Evolutionary conservation across 2,888 invertebrate genomes (phyloP).

Genomic region (Melanchra persicariae): DNA sequence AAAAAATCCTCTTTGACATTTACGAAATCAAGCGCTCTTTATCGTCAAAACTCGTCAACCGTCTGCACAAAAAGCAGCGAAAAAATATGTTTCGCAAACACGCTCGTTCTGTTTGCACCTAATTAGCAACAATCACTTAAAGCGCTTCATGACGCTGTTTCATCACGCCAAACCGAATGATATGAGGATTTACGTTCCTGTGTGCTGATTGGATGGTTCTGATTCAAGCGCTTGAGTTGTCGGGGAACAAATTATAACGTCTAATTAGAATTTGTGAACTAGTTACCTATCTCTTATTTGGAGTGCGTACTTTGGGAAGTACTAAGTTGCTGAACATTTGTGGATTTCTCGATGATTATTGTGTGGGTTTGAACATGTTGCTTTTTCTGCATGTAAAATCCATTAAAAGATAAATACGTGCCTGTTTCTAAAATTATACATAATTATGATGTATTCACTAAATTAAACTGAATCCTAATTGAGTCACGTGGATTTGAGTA

Average conservation of each 20-base stretch:
- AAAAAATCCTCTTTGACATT: not conserved
- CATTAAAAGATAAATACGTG: not conserved
- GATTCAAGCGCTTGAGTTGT: slow-evolving; percentile 29
- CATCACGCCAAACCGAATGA: slow-evolving; percentile 57
- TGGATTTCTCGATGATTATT: not conserved
- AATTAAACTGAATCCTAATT: not conserved
- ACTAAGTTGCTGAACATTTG: not conserved
- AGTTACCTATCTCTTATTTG: slow-evolving; percentile 26
- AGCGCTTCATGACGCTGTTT: slow-evolving; percentile 64
- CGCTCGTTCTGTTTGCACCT: slow-evolving; percentile 61
- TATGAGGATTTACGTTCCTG: slow-evolving; percentile 57
- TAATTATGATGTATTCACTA: not conserved
- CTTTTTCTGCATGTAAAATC: not conserved
- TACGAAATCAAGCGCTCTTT: slow-evolving; percentile 16
- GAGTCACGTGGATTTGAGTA: not conserved
- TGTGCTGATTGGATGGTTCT: slow-evolving; percentile 59
- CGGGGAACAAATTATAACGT: slow-evolving; percentile 43
- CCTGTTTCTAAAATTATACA: no score
- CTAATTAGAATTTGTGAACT: slow-evolving; percentile 46
- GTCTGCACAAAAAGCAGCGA: slow-evolving; percentile 16
- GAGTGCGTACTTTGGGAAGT: slow-evolving; percentile 15
- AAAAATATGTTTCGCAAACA: slow-evolving; percentile 36
- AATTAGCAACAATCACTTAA: slow-evolving; percentile 67
- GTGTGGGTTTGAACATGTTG: not conserved
- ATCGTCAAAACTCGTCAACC: slow-evolving; percentile 4